Conservation (phyloP, 2,797 vertebrate genomes). For the Eutrigla gurnardus region DNA sequence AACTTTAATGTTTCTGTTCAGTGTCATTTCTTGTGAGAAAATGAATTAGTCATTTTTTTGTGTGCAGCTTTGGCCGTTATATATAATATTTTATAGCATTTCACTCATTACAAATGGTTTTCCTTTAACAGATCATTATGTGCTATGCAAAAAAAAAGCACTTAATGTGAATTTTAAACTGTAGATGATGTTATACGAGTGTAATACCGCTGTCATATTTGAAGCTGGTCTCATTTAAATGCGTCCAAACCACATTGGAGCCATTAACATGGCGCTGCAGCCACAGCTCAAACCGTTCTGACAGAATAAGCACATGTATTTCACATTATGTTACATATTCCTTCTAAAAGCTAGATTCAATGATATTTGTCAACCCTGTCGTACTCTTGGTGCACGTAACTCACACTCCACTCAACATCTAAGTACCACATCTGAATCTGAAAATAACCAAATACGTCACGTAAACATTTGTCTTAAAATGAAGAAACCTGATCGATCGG, state of each 20-base stretch:
- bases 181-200: slow-evolving; percentile 5
- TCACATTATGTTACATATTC: background rate
- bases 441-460: background rate
- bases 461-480: background rate
- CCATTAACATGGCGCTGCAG: background rate
- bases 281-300: background rate
- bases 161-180: slow-evolving; percentile 2
- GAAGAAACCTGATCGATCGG: background rate
- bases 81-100: slow-evolving; percentile 38
- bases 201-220: background rate
- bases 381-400: background rate
- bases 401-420: background rate
- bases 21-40: slow-evolving; percentile 20
- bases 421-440: background rate
- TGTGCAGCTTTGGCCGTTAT: slow-evolving; percentile 28
- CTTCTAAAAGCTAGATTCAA: background rate
- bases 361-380: background rate
- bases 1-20: slow-evolving; percentile 23
- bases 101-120: slow-evolving; percentile 38
- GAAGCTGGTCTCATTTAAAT: background rate
- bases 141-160: background rate
- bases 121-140: slow-evolving; percentile 13
- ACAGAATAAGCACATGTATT: background rate
- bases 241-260: background rate
- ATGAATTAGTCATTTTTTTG: slow-evolving; percentile 41